A percentile compares a stretch with the other conserved stretches of the same genome.
phyloP scores from a whole-genome alignment of 2,797 vertebrate genomes.

The Pseudocheirus occidentalis region DNA sequence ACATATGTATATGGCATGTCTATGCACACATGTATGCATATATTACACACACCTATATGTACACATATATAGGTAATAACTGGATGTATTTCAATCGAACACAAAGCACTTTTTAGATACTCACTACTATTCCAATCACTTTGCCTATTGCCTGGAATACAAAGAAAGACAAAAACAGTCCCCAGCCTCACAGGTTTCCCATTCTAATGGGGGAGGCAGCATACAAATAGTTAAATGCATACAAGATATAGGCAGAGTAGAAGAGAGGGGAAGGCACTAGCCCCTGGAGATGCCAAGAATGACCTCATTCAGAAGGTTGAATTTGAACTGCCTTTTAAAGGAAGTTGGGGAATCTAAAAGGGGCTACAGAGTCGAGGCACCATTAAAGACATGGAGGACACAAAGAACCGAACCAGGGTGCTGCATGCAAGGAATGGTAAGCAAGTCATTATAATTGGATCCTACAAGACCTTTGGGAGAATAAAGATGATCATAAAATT shows the following conservation, averaged over 20 bases:
- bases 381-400: neutral
- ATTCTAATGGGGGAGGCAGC: neutral
- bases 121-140: neutral
- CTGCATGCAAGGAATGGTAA: neutral
- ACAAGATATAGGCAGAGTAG: neutral
- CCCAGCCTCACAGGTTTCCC: too few species aligned
- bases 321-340: neutral
- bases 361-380: neutral
- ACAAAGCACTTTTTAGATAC: neutral
- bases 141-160: neutral
- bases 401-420: neutral
- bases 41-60: neutral
- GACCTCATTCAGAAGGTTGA: neutral
- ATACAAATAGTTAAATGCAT: neutral
- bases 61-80: neutral
- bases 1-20: neutral
- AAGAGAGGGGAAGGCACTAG: neutral
- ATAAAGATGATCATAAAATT: neutral
- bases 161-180: neutral
- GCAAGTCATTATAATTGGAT: neutral
- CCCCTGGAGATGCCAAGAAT: neutral
- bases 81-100: neutral
- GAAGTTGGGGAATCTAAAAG: neutral
- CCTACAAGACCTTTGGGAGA: neutral
- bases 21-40: neutral